phyloP scores from a whole-genome alignment of 1,140 invertebrate genomes.

The Drosophila dunni region DNA sequence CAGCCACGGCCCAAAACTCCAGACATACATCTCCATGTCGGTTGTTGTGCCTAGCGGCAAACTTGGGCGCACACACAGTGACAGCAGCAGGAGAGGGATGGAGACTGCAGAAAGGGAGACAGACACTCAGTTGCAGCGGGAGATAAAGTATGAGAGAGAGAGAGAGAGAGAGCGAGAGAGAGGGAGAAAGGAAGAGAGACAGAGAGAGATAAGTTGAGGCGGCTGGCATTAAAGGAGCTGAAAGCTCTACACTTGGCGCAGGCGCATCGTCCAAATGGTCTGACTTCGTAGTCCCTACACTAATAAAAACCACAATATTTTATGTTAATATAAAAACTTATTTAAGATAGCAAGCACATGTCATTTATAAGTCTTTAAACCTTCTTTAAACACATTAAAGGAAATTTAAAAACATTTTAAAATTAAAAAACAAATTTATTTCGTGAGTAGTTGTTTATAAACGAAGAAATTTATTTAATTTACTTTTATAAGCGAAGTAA shows the following conservation, averaged over 20 bases:
- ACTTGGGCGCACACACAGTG: slow-evolving; percentile 58
- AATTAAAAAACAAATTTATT: no score
- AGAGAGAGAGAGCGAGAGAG: background rate
- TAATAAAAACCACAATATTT: no score
- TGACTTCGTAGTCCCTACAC: background rate
- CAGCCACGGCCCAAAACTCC: slow-evolving; percentile 34
- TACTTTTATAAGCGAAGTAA: no score
- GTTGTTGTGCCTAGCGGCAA: slow-evolving; percentile 61
- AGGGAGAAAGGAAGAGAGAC: background rate
- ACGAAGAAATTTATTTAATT: no score
- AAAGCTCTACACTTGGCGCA: slow-evolving; percentile 60
- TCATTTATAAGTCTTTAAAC: no score
- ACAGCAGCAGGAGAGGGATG: background rate
- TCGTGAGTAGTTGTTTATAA: no score
- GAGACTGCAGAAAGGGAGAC: background rate
- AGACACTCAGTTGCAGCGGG: background rate
- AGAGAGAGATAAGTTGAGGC: slow-evolving; percentile 9
- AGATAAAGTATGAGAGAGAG: background rate
- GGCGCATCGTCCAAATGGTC: slow-evolving; percentile 28
- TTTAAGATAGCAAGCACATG: no score
- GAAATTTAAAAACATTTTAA: no score
- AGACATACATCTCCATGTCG: slow-evolving; percentile 48
- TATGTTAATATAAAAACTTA: no score
- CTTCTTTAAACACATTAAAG: no score
- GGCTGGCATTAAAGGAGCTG: slow-evolving; percentile 63